Conservation (phyloP, 2,797 vertebrate genomes). For the Thaleichthys pacificus region DNA sequence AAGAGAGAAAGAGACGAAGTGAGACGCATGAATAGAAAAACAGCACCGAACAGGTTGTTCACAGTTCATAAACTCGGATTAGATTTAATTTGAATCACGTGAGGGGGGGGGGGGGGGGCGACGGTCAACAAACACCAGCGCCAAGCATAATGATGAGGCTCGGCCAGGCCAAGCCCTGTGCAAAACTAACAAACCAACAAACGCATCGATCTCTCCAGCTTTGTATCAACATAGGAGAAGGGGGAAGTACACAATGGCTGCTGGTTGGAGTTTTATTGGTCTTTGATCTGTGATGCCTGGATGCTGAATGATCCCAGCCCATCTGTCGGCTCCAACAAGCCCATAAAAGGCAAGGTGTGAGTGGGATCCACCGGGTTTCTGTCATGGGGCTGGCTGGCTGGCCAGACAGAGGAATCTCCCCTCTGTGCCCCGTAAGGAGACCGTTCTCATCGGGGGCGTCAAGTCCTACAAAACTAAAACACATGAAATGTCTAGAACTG, state of each 20-base stretch:
- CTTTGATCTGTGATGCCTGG: constrained; percentile 33
- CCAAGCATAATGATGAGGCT: constrained; percentile 10
- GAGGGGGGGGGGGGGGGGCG: constrained; percentile 25
- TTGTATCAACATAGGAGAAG: background rate
- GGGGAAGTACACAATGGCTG: background rate
- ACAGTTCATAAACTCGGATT: constrained; percentile 51
- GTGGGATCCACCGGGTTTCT: constrained; percentile 43
- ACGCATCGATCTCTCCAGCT: background rate
- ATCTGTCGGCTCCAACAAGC: constrained; percentile 28
- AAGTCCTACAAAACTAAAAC: background rate
- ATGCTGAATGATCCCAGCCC: constrained; percentile 56
- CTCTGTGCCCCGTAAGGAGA: constrained; percentile 12
- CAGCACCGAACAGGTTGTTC: constrained; percentile 41
- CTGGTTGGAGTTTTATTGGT: constrained; percentile 6
- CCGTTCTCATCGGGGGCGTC: background rate
- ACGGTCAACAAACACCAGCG: background rate
- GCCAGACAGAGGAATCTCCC: constrained; percentile 39
- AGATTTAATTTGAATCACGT: constrained; percentile 57
- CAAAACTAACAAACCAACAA: background rate
- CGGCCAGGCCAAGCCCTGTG: background rate
- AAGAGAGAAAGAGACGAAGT: constrained; percentile 21
- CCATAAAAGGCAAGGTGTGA: constrained; percentile 68
- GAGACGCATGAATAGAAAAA: constrained; percentile 40
- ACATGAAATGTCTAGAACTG: background rate
- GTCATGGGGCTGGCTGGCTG: constrained; percentile 45